Evolutionary conservation across 2,797 vertebrate genomes (phyloP), one percentile per base, ranked within the genome.

Genomic region (Pampus argenteus): DNA sequence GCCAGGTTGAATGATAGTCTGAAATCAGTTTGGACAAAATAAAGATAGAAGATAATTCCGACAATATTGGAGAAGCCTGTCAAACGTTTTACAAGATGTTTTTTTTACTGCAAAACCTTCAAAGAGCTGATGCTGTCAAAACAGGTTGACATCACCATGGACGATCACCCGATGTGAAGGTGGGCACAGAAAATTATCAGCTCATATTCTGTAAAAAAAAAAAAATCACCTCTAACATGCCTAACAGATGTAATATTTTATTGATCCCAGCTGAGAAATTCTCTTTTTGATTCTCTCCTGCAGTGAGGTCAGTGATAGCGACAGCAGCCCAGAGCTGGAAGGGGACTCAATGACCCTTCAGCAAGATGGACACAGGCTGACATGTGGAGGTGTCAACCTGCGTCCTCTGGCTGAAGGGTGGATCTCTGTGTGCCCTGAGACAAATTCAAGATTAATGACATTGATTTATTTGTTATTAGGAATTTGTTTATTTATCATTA

Each of bases 211-310:
- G 28, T 5, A 1, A 29, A 7, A 29, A 29, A 29, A 20, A 49
- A 49, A n/a, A 25, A 54, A 56, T 80, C 68, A 78, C 85, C 83
- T 84, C 75, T 76, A 47, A 26, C 6, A 47, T 65, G 48, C 57
- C 56, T 31, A 66, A 80, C 82, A 83, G 85, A 77, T 84, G 83
- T 79, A 55, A 82, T 79, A 76, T 79, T 80, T 81, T 79, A 89
- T 88, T 56, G 86, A 88, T 89, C 86, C 81, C 84, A 20, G 71
- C 70, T 85, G 80, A 85, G 73, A 73, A 36, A 77, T 77, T 65
- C 47, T 58, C 34, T 61, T 23, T 67, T 57, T 49, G 52, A 68
- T 65, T 77, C 52, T 62, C 59, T 84, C 58, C 73, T 52, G 74
- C 54, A 22, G 38, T 10, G 55, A 76, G 83, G 88, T 84, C 73